These are phyloP conservation scores for Hafferia zeledoni DNA, from an alignment of 2,797 vertebrate genomes.

Conservation along the genomic window DNA sequence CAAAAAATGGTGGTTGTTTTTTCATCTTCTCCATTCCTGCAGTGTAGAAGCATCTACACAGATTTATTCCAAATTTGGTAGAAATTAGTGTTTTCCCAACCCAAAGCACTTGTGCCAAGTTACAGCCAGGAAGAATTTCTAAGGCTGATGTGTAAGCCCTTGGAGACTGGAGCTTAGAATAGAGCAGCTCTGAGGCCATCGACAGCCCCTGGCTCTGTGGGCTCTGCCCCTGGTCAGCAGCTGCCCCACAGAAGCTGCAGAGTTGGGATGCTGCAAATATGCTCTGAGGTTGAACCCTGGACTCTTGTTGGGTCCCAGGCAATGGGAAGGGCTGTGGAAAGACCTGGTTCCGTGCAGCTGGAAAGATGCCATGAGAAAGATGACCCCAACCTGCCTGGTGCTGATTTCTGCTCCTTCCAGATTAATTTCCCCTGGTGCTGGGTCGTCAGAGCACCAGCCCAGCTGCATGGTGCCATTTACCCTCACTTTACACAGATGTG, in stretches of 20 bases:
- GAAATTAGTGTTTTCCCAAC: not conserved
- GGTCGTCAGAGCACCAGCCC: not conserved
- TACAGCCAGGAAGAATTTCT: conserved; percentile 2
- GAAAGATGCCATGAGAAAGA: not conserved
- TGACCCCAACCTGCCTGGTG: not conserved
- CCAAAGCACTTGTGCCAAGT: not conserved
- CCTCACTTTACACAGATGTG: not conserved
- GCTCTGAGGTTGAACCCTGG: not conserved
- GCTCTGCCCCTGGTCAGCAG: not conserved
- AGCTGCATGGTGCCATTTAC: not conserved
- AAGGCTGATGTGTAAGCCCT: not conserved
- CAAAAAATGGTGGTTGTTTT: not conserved
- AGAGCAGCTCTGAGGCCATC: not conserved
- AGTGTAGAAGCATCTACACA: not conserved
- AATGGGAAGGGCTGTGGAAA: not conserved
- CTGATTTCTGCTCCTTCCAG: not conserved
- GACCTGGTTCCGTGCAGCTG: fast-evolving
- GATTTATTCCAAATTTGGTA: conserved; percentile 46
- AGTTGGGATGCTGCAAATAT: fast-evolving
- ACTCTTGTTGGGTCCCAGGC: not conserved
- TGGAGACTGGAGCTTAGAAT: not conserved
- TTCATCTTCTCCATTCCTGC: not conserved
- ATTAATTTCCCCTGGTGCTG: not conserved
- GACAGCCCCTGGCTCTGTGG: fast-evolving
- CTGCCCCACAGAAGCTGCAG: not conserved